Conservation (phyloP, 2,888 invertebrate genomes). For the Pilophorus perplexus region DNA sequence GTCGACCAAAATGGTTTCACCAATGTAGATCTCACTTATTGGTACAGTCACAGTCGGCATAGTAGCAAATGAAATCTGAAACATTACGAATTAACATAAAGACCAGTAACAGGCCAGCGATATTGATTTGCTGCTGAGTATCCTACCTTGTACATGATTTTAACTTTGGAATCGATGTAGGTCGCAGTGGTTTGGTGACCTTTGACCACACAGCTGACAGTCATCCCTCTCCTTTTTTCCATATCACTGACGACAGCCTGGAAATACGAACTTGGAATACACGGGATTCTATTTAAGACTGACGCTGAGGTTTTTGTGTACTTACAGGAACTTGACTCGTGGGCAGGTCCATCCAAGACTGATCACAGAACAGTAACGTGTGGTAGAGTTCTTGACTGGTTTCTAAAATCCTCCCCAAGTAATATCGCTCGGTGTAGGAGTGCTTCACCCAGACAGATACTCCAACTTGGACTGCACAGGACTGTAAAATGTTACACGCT, state of each 20-base stretch:
- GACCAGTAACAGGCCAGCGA: no score
- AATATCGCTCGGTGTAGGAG: constrained; percentile 59
- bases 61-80: constrained; percentile 7
- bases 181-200: constrained; percentile 26
- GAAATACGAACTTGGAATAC: not conserved
- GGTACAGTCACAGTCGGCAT: constrained; percentile 19
- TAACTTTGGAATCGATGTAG: constrained; percentile 14
- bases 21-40: constrained; percentile 4
- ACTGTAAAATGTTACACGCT: constrained; percentile 42
- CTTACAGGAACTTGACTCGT: constrained; percentile 38
- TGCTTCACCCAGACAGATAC: constrained; percentile 62
- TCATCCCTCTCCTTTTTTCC: constrained; percentile 29
- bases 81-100: no score
- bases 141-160: constrained; percentile 33
- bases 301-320: no score
- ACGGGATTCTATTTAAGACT: not conserved
- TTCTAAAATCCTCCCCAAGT: constrained; percentile 57
- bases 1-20: not conserved
- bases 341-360: constrained; percentile 58
- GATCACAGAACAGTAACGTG: constrained; percentile 62
- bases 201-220: constrained; percentile 24
- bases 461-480: constrained; percentile 51
- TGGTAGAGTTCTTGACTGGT: constrained; percentile 57
- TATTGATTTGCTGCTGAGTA: no score
- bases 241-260: constrained; percentile 5